Conservation (phyloP, 2,797 vertebrate genomes). For the Paguma larvata region DNA sequence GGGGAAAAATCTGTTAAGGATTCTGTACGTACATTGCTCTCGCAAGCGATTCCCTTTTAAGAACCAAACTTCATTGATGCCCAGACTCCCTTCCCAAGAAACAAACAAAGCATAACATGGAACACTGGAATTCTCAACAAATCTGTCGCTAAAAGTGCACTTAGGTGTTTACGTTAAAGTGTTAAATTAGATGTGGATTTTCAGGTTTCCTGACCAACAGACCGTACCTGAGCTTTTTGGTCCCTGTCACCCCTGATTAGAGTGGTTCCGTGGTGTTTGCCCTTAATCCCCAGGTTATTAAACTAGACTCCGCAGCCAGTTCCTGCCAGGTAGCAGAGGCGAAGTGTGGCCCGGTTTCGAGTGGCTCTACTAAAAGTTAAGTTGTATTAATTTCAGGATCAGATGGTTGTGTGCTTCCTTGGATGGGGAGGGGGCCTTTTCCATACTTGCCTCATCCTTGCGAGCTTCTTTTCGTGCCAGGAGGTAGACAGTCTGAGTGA, state of each 20-base stretch:
- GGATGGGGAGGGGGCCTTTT: not conserved
- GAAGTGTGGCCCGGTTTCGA: not conserved
- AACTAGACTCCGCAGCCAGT: not conserved
- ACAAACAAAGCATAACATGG: not conserved
- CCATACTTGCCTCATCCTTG: not conserved
- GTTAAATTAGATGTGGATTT: not conserved
- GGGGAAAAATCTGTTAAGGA: not conserved
- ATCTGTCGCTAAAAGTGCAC: not conserved
- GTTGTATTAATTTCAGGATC: not conserved
- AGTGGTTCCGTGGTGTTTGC: slow-evolving; percentile 1
- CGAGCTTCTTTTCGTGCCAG: not conserved
- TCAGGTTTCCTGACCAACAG: not conserved
- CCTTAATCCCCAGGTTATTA: not conserved
- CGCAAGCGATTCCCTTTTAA: not conserved
- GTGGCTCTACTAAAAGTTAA: not conserved
- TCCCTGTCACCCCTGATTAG: not conserved
- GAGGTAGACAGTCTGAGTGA: not conserved
- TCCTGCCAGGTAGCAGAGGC: not conserved
- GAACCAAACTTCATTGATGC: not conserved
- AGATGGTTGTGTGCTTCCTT: not conserved
- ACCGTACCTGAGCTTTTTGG: not conserved
- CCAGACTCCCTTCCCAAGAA: not conserved
- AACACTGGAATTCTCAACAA: not conserved
- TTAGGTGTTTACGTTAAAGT: slow-evolving; percentile 24
- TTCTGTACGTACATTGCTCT: not conserved